These are phyloP conservation scores for Elachura formosa DNA, from an alignment of 2,113 vertebrate species.

Conservation along the genomic window DNA sequence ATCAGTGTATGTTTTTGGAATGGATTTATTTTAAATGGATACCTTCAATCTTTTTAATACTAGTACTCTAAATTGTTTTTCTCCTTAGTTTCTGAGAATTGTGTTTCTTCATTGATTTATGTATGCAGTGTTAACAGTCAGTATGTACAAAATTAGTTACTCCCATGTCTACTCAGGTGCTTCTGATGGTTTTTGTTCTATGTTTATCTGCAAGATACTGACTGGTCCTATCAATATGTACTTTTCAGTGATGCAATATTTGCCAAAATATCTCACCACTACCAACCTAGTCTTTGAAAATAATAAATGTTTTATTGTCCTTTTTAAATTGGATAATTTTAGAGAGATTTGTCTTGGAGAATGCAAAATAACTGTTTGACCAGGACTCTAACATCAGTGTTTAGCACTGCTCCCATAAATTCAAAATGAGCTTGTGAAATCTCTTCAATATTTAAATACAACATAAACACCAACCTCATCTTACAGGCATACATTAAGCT, in stretches of 20 bases:
- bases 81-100: background rate
- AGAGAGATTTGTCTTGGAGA: background rate
- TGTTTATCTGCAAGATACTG: background rate
- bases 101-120: background rate
- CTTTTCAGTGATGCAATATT: accelerated
- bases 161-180: background rate
- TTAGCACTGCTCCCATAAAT: background rate
- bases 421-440: background rate
- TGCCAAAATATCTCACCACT: background rate
- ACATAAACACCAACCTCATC: background rate
- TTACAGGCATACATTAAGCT: background rate
- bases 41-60: background rate
- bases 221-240: background rate
- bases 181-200: background rate
- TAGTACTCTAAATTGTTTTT: background rate
- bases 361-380: background rate
- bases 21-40: background rate
- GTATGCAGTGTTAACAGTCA: background rate
- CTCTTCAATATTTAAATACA: background rate
- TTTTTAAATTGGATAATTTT: background rate
- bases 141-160: background rate
- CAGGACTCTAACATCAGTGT: background rate
- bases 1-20: background rate
- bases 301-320: background rate
- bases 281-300: background rate